Percentiles rank a stretch among this genome's conserved stretches.
Conservation (phyloP, 2,113 vertebrate genomes). For the Xiphias gladius region DNA sequence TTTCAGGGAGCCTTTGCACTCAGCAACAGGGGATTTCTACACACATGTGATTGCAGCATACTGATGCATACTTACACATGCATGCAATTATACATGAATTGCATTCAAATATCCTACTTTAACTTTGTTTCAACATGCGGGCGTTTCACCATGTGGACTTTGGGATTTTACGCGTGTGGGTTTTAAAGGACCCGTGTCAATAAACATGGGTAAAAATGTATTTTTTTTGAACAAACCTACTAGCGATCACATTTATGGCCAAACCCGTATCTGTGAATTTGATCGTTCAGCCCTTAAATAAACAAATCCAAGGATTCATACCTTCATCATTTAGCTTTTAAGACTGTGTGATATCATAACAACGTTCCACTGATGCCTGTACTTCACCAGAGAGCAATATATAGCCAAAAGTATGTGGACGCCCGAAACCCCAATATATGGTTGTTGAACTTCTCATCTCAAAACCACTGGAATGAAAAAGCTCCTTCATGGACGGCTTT, state of each 20-base stretch:
- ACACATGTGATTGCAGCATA: background rate
- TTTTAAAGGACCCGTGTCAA: background rate
- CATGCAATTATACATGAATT: background rate
- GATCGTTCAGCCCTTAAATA: background rate
- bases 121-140: background rate
- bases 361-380: too few species aligned
- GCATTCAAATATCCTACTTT: background rate
- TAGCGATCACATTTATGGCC: too few species aligned
- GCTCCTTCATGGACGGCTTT: background rate
- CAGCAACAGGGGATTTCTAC: conserved; percentile 39
- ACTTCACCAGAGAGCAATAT: background rate
- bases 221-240: background rate
- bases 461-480: background rate
- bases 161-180: background rate
- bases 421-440: background rate
- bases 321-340: background rate
- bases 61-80: conserved; percentile 14
- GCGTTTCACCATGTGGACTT: background rate
- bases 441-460: background rate
- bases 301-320: background rate
- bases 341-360: background rate
- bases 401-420: background rate
- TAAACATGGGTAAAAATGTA: background rate
- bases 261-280: background rate
- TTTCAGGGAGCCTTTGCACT: conserved; percentile 59